phyloP scores from a whole-genome alignment of 2,888 invertebrate genomes.

The Cryptus viduatorius region DNA sequence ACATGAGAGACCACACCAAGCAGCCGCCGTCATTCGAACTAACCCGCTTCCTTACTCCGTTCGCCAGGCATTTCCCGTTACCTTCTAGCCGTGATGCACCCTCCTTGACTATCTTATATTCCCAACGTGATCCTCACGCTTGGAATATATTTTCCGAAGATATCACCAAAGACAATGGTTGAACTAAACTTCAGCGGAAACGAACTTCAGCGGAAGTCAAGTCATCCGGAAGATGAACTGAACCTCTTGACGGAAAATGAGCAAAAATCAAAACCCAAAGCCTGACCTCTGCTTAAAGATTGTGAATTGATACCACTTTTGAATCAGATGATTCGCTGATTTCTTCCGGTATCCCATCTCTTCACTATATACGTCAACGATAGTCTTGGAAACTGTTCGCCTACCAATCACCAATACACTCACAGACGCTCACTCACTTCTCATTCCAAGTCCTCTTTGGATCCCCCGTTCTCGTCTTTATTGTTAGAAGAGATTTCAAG shows the following conservation, averaged over 20 bases:
- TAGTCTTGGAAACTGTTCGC: too few species aligned
- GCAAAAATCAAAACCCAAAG: too few species aligned
- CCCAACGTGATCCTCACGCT: neutral
- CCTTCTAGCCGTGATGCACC: conserved; percentile 31
- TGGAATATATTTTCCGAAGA: conserved; percentile 13
- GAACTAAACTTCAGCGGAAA: neutral
- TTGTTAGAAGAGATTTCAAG: too few species aligned
- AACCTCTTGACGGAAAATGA: neutral
- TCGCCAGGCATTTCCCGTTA: conserved; percentile 31
- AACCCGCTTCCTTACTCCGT: conserved; percentile 30
- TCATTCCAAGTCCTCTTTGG: too few species aligned
- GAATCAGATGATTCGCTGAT: too few species aligned
- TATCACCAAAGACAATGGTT: neutral
- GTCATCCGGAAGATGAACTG: neutral
- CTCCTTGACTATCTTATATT: conserved; percentile 27
- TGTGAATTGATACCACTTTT: too few species aligned
- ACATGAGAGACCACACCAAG: conserved; percentile 77
- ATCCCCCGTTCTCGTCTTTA: too few species aligned
- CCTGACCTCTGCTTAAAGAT: too few species aligned
- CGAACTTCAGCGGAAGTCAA: neutral
- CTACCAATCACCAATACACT: too few species aligned
- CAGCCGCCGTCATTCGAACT: conserved; percentile 52
- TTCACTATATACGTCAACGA: too few species aligned
- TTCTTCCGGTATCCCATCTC: too few species aligned
- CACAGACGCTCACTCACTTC: too few species aligned